Base-by-base conservation (phyloP, 2,113 vertebrate genomes). In the Rhinolophus sinicus region DNA sequence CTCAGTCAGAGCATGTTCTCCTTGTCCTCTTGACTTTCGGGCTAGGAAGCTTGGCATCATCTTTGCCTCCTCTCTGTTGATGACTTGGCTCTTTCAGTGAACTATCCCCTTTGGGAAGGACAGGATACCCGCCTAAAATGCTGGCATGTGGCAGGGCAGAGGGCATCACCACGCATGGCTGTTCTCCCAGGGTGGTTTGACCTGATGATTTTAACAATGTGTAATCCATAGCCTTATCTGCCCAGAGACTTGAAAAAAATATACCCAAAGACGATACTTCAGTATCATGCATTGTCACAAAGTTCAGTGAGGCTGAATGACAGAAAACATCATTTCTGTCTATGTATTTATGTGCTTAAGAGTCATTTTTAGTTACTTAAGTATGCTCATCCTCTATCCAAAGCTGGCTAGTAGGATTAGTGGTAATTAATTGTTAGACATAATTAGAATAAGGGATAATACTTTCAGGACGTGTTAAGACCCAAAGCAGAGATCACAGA, bases 401-500 rank as follows among this genome's bases (percentile, higher is more conserved):
- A 67, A 85, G 87, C 21, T 54, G 35, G 73, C 28, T 77, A 72
- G 60, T 82, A 91, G 89, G 92, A 88, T 91, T 96, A 84, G 58
- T 88, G 58, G 35, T 84, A 62, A 94, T 90, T 90, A 93, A 58
- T 70, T 85, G 38, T 91, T 95, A 83, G 65, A 97, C 87, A 67
- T 88, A 40, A 91, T 82, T 90, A 77, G 62, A 70, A 75, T 82
- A 87, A 93, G 40, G 50, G 47, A 33, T 82, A 90, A 54, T 83
- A 92, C 69, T 89, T 97, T 94, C 35, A 87, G 58, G 77, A 70
- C 50, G 58, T 84, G 35, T 80, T 94, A 89, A 96, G 58, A 70
- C n/a, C 52, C 52, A 92, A 87, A 89, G 73, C 56, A 83, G 73
- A 86, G 73, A 54, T 94, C n/a, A 72, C 11, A 70, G 2, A 47